Evolutionary conservation across 2,797 vertebrate species (phyloP).

Genomic region (Semotilus atromaculatus): DNA sequence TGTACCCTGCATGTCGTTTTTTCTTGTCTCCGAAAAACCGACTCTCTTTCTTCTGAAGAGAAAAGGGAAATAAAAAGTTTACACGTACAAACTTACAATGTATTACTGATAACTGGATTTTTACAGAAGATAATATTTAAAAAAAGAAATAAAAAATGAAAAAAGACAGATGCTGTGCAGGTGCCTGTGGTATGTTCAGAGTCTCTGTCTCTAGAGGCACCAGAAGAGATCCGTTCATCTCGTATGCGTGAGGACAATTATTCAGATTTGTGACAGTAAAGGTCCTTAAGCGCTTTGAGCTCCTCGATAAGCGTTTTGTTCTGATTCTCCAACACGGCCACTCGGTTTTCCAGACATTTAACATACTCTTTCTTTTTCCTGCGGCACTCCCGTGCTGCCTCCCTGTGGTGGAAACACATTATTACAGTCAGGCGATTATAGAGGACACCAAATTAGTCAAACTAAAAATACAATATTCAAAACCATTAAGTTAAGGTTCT

Average conservation of each 20-base stretch:
- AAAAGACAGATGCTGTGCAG: slow-evolving; percentile 69
- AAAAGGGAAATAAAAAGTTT: slow-evolving; percentile 38
- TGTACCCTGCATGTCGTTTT: slow-evolving; percentile 25
- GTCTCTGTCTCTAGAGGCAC: slow-evolving; percentile 84
- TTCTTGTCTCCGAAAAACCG: slow-evolving; percentile 44
- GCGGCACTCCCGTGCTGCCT: slow-evolving; percentile 97
- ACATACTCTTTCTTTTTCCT: slow-evolving; percentile 99
- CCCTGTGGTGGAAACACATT: slow-evolving; percentile 77
- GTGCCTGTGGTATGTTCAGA: slow-evolving; percentile 75
- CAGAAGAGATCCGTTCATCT: slow-evolving; percentile 47
- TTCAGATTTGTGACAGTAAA: slow-evolving; percentile 99
- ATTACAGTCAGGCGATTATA: slow-evolving; percentile 30
- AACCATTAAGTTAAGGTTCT: not conserved
- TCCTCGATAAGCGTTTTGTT: slow-evolving; percentile 99
- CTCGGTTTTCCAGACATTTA: slow-evolving; percentile 99
- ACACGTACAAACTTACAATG: slow-evolving; percentile 37
- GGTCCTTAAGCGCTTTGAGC: slow-evolving; percentile 99
- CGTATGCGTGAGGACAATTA: slow-evolving; percentile 72
- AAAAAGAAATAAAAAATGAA: slow-evolving; percentile 44
- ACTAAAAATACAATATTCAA: not conserved
- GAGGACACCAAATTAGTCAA: not conserved
- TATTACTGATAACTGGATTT: slow-evolving; percentile 35
- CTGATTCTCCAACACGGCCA: slow-evolving; percentile 99
- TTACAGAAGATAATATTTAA: slow-evolving; percentile 57
- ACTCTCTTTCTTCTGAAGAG: slow-evolving; percentile 25